Evolutionary conservation across 2,888 invertebrate species (phyloP).

Genomic region (Agelastica alni): DNA sequence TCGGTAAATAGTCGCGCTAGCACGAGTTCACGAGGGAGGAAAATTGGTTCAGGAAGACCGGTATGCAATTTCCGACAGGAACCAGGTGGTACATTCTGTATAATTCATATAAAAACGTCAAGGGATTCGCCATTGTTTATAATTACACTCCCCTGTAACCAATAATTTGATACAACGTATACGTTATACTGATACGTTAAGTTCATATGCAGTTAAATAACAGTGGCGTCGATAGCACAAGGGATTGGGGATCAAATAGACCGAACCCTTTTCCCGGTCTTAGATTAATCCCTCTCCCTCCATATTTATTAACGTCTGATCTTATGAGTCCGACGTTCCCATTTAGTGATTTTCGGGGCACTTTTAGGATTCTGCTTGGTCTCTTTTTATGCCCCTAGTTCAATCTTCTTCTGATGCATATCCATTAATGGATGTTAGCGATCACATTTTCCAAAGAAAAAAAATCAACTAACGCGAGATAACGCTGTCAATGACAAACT

Average conservation of each 20-base stretch:
- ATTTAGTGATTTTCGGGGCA: no score
- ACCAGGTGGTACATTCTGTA: constrained; percentile 35
- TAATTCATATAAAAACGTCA: constrained; percentile 35
- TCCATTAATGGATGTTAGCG: background rate
- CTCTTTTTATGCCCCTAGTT: no score
- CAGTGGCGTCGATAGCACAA: no score
- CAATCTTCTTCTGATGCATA: background rate
- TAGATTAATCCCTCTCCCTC: no score
- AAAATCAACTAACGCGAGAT: no score
- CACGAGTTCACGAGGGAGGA: background rate
- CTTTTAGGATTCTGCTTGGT: no score
- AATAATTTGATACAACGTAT: constrained; percentile 33
- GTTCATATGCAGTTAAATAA: no score
- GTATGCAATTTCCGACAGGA: constrained; percentile 38
- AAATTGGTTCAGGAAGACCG: constrained; percentile 16
- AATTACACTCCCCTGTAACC: constrained; percentile 27
- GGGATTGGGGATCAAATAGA: no score
- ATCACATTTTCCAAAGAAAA: background rate
- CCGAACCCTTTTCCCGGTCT: no score
- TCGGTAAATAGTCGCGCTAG: constrained; percentile 5
- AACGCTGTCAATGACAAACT: no score
- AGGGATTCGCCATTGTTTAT: constrained; percentile 36
- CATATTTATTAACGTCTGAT: no score
- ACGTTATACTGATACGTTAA: constrained; percentile 23
- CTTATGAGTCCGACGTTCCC: no score